Evolutionary conservation across 53 echinoderm and acorn worm species (phyloP), one percentile per base, ranked within the genome.

Genomic region (Paelopatides confundens): DNA sequence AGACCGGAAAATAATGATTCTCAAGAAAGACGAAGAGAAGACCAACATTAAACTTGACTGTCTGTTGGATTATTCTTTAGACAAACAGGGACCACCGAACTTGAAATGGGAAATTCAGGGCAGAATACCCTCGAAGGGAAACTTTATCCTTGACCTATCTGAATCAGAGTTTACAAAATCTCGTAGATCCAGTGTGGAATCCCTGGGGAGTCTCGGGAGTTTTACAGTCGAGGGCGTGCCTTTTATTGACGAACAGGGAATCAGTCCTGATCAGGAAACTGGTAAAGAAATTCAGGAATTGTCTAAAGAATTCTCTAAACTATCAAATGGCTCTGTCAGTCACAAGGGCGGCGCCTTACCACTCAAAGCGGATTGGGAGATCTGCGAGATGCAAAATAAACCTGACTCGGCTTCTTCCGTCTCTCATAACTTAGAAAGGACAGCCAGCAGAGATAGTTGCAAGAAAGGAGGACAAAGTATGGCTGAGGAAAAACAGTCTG

Each of bases 201-300:
- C 84, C 2, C 31, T 83, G 28, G 84, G 63, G 11, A 83, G 84
- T 24, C 33, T 83, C 24, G 65, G 65, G 0, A 92, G 88, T 66
- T 92, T 96, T 76, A 85, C 52, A 10, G 86, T 90, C 18, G 94
- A 91, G 14, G 88, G 93, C 48, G 91, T 95, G 93, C 96, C 96
- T 69, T 96, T 89, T 66, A 96, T 96, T 5, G 96, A 96, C 86
- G 94, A 94, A 34, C 71, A 86, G 0, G 64, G 89, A 14, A 92
- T 74, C 31, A 94, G 93, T 71, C 94, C 94, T 7, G 89, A 81
- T 30, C 66, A 48, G 11, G 65, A 52, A 26, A 62, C 51, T 4
- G 78, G 10, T 29, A 28, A n/a, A 11, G 52, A 81, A 53, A 81
- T 81, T 81, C 81, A 81, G 51, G 84, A 63, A 11, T 83, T 83